Evolutionary conservation across 2,113 vertebrate genomes (phyloP).

Genomic region (Sterna hirundo): DNA sequence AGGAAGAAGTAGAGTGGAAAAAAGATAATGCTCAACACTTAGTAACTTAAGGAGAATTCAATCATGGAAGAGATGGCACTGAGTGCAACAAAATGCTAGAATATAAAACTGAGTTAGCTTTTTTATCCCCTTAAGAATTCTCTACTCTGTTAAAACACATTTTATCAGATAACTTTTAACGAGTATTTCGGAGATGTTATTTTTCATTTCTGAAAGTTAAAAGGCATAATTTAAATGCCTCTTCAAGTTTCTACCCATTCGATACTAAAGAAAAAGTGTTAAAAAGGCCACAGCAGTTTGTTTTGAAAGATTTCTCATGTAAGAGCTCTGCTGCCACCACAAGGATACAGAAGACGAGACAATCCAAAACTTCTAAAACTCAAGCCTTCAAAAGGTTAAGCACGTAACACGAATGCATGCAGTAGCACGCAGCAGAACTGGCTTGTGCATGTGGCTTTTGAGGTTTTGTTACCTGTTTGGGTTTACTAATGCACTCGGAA

Average conservation of each 20-base stretch:
- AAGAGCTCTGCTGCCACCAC: constrained; percentile 48
- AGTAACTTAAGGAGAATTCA: not conserved
- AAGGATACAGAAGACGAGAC: not conserved
- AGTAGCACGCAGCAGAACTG: not conserved
- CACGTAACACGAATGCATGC: fast-evolving
- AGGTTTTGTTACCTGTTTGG: too few species aligned
- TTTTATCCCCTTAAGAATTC: not conserved
- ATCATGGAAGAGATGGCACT: not conserved
- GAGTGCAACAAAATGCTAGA: not conserved
- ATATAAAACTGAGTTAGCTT: not conserved
- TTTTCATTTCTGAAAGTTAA: not conserved
- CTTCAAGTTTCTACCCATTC: not conserved
- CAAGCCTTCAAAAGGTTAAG: not conserved
- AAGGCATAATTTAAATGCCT: not conserved
- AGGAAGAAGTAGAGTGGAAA: not conserved
- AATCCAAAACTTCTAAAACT: not conserved
- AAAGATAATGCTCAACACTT: not conserved
- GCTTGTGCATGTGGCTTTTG: not conserved
- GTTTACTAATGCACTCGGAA: not conserved
- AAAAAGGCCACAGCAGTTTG: not conserved
- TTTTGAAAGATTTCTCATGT: not conserved
- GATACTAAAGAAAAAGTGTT: not conserved
- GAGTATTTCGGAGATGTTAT: not conserved
- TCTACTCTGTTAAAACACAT: not conserved
- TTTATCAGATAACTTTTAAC: not conserved